These are phyloP conservation scores for Sarcophaga bullata DNA, from an alignment of 1,140 invertebrate genomes.

Conservation along the genomic window DNA sequence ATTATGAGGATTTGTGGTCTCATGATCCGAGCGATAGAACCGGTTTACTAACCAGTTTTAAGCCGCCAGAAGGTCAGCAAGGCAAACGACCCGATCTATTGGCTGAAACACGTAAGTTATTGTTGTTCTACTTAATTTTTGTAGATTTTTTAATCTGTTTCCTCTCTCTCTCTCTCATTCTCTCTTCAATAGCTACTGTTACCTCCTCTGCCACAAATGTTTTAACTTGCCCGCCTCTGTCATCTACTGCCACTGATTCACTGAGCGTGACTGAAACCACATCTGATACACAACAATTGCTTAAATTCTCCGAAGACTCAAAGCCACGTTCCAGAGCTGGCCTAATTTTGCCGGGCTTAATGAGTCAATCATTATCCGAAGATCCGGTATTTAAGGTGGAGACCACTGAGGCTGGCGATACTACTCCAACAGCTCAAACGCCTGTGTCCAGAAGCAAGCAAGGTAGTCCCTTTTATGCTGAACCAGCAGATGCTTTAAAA, in stretches of 20 bases:
- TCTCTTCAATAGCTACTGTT: constrained; percentile 53
- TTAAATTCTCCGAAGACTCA: constrained; percentile 56
- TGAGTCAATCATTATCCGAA: constrained; percentile 53
- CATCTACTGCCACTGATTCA: constrained; percentile 35
- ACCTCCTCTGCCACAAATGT: constrained; percentile 68
- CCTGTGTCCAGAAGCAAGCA: constrained; percentile 65
- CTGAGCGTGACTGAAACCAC: constrained; percentile 43
- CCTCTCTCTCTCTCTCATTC: background rate
- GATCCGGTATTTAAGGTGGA: constrained; percentile 46
- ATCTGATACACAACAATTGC: constrained; percentile 53
- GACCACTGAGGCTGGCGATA: constrained; percentile 44
- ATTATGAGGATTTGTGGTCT: constrained; percentile 95
- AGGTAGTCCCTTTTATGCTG: constrained; percentile 89
- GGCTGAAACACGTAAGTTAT: constrained; percentile 73
- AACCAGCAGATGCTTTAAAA: constrained; percentile 86
- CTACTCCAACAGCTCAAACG: constrained; percentile 58
- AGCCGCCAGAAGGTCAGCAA: constrained; percentile 68
- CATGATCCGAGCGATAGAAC: constrained; percentile 70
- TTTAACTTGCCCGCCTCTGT: constrained; percentile 31
- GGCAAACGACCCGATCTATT: constrained; percentile 71
- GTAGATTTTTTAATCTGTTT: no score
- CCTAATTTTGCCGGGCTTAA: constrained; percentile 54
- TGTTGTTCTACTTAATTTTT: background rate
- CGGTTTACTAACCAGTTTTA: constrained; percentile 68
- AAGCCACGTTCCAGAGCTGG: constrained; percentile 57